Percentiles rank a stretch among this genome's conserved stretches.
These are phyloP conservation scores for Ylistrum balloti DNA, from an alignment of 1,140 invertebrate species.

Conservation along the genomic window DNA sequence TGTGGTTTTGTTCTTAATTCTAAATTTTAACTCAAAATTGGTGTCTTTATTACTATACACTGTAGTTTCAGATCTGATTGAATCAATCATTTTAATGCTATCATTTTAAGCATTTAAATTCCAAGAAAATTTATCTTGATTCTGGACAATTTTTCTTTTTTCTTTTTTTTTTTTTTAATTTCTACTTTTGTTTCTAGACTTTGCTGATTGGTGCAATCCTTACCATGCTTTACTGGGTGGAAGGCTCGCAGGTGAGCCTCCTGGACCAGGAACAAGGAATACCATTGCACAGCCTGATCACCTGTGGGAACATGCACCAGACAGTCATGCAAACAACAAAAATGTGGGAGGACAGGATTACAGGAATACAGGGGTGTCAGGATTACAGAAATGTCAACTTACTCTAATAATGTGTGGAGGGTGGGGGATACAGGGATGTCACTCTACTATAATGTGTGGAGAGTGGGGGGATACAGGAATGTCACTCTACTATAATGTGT, in stretches of 20 bases:
- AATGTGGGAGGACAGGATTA: too few species aligned
- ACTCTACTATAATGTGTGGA: background rate
- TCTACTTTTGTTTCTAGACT: background rate
- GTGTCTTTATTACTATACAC: too few species aligned
- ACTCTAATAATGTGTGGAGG: background rate
- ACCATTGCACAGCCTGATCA: conserved; percentile 67
- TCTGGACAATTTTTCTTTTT: too few species aligned
- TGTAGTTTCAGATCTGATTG: background rate
- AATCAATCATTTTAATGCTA: too few species aligned
- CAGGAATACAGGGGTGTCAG: background rate
- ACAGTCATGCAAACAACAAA: background rate
- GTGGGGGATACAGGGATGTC: conserved; percentile 1
- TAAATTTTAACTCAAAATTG: too few species aligned
- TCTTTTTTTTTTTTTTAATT: background rate
- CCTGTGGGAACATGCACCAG: conserved; percentile 60
- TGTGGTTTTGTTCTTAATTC: too few species aligned
- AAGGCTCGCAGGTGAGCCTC: conserved; percentile 72
- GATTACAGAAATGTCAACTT: background rate
- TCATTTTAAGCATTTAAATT: background rate
- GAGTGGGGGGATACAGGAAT: background rate
- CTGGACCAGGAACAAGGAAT: conserved; percentile 68
- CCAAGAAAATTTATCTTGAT: too few species aligned
- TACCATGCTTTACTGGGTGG: conserved; percentile 70
- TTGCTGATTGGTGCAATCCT: conserved; percentile 54
- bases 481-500: background rate